Conservation (phyloP, 1,140 invertebrate genomes). For the Achatina immaculata region DNA sequence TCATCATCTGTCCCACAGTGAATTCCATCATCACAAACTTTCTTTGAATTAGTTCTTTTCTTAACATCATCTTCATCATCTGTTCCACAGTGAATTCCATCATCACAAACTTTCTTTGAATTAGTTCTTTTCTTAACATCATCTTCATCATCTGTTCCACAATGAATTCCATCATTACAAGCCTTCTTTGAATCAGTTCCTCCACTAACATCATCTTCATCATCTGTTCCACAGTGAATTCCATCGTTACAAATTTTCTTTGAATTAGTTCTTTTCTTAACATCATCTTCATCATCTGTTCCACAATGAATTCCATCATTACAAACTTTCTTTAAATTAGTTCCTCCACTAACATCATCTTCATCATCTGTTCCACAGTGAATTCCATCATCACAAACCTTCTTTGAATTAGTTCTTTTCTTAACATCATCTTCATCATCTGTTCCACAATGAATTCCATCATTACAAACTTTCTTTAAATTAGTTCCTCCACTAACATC, state of each 20-base stretch:
- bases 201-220: conserved; percentile 34
- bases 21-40: conserved; percentile 37
- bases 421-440: conserved; percentile 41
- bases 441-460: conserved; percentile 43
- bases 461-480: conserved; percentile 38
- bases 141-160: conserved; percentile 44
- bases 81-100: conserved; percentile 42
- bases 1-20: conserved; percentile 44
- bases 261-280: background rate
- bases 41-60: background rate
- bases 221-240: conserved; percentile 42
- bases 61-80: conserved; percentile 38
- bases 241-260: conserved; percentile 40
- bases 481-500: conserved; percentile 3
- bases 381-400: conserved; percentile 37
- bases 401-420: conserved; percentile 16
- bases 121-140: conserved; percentile 15
- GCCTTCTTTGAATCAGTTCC: conserved; percentile 31
- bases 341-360: conserved; percentile 20
- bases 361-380: conserved; percentile 42
- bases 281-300: conserved; percentile 47
- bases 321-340: conserved; percentile 35
- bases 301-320: conserved; percentile 47
- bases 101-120: conserved; percentile 36
- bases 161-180: conserved; percentile 36